These are phyloP conservation scores for Limanda limanda DNA, from an alignment of 2,113 vertebrate genomes.

Conservation along the genomic window DNA sequence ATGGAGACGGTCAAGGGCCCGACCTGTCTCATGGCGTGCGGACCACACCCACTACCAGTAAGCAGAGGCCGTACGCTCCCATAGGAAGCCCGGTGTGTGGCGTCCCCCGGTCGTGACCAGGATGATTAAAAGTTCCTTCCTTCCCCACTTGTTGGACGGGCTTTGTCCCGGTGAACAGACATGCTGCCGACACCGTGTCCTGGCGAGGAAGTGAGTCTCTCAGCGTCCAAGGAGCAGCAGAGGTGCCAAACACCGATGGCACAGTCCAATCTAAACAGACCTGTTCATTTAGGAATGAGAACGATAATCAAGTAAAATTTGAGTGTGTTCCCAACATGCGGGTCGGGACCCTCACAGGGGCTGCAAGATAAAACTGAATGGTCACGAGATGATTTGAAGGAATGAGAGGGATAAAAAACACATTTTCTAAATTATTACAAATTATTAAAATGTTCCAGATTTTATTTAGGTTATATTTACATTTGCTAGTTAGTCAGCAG, in stretches of 20 bases:
- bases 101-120: constrained; percentile 61
- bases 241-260: constrained; percentile 12
- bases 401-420: neutral
- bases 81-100: constrained; percentile 71
- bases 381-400: neutral
- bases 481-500: neutral
- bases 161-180: constrained; percentile 78
- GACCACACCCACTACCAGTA: constrained; percentile 62
- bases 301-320: constrained; percentile 16
- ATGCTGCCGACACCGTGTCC: constrained; percentile 76
- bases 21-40: constrained; percentile 17
- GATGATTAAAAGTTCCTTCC: constrained; percentile 83
- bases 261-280: constrained; percentile 34
- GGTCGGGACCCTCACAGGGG: neutral
- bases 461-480: neutral
- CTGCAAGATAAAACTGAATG: neutral
- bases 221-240: constrained; percentile 45
- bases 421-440: neutral
- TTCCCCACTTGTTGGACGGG: constrained; percentile 58
- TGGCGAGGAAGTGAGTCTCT: constrained; percentile 73
- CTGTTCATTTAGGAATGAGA: neutral
- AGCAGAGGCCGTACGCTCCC: constrained; percentile 46
- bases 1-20: constrained; percentile 31
- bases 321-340: neutral
- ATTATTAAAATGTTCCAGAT: neutral